Conservation (phyloP, 2,113 vertebrate species). For the Puma concolor region DNA sequence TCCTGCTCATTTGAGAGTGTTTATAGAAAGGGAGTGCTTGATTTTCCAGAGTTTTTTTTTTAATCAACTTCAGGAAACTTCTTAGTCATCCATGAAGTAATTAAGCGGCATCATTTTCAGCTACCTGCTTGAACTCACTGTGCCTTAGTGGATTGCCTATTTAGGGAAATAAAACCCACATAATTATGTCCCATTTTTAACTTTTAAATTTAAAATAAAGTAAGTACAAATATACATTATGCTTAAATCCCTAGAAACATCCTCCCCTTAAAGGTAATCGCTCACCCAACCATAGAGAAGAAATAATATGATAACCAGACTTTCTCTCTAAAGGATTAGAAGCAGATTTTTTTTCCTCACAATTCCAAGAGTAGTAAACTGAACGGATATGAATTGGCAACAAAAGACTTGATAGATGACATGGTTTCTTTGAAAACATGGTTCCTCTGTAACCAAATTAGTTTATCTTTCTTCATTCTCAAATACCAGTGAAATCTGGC, state of each 20-base stretch:
- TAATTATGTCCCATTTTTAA: not conserved
- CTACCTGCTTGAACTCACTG: not conserved
- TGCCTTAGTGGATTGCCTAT: not conserved
- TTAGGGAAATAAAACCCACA: not conserved
- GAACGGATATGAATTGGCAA: not conserved
- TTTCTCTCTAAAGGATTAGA: slow-evolving; percentile 17
- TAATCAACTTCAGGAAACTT: slow-evolving; percentile 1
- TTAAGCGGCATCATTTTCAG: not conserved
- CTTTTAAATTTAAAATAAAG: slow-evolving; percentile 51
- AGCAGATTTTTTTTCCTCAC: not conserved
- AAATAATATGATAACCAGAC: not conserved
- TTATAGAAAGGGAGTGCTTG: not conserved
- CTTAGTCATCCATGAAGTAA: not conserved
- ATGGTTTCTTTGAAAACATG: not conserved
- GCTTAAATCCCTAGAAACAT: not conserved
- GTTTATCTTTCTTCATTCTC: slow-evolving; percentile 21
- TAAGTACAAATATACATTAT: not conserved
- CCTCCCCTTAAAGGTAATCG: not conserved
- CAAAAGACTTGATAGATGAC: not conserved
- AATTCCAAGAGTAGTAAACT: not conserved
- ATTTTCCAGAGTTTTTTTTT: not conserved
- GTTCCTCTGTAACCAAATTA: not conserved
- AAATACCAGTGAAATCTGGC: not conserved
- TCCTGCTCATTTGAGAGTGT: not conserved
- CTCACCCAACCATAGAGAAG: not conserved